A percentile compares a stretch with the other conserved stretches of the same genome.
These are phyloP conservation scores for Phylloscopus trochilus DNA, from an alignment of 2,113 vertebrate genomes.

Conservation along the genomic window DNA sequence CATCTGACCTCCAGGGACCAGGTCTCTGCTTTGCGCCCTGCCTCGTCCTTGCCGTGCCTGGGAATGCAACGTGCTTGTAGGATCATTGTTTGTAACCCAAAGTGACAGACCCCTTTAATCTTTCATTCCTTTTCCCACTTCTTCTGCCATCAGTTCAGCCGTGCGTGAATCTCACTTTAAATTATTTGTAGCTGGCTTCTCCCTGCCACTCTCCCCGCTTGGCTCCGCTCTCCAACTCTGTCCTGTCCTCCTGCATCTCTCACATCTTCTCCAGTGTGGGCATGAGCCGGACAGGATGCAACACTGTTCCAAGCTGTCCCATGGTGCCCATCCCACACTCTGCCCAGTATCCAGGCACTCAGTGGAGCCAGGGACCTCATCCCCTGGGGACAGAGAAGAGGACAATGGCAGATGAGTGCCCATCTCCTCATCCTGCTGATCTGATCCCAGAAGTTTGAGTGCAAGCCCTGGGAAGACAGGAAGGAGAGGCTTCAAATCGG, in stretches of 20 bases:
- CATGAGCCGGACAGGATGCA: fast-evolving
- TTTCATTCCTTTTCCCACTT: conserved; percentile 91
- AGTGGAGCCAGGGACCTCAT: neutral
- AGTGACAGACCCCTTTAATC: conserved; percentile 91
- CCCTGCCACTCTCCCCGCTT: neutral
- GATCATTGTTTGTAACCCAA: conserved; percentile 80
- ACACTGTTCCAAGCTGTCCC: neutral
- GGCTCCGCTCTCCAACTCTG: neutral
- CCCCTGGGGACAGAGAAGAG: neutral
- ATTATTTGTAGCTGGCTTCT: conserved; percentile 82
- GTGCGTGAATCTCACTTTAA: conserved; percentile 81
- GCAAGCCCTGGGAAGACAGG: neutral
- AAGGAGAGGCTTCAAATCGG: neutral
- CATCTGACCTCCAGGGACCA: conserved; percentile 43
- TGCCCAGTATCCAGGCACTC: neutral
- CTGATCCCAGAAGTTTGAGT: neutral
- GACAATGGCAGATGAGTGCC: neutral
- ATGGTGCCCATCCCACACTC: fast-evolving
- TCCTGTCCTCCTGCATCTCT: neutral
- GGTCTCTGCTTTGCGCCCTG: conserved; percentile 76
- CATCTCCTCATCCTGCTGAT: neutral
- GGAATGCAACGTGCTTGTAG: conserved; percentile 76
- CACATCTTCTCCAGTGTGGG: neutral
- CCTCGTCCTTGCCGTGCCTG: conserved; percentile 75
- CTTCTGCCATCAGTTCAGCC: conserved; percentile 84